Evolutionary conservation across 2,113 vertebrate species (phyloP).

Genomic region (Thunnus thynnus): DNA sequence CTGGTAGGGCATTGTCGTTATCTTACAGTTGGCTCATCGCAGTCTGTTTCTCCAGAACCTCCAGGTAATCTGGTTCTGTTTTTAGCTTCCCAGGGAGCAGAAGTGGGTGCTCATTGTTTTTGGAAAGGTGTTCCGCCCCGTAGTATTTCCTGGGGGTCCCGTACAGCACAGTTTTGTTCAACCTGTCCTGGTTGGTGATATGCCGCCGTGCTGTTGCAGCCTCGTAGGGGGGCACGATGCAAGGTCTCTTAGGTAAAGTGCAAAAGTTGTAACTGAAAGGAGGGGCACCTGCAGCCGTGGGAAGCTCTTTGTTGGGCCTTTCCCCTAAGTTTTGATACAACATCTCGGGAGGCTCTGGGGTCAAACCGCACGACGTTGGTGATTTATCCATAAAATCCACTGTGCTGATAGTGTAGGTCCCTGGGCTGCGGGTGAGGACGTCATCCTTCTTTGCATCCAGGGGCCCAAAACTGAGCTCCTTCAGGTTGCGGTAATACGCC

Average conservation of each 20-base stretch:
- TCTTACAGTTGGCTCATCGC: constrained; percentile 96
- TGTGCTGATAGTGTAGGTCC: constrained; percentile 94
- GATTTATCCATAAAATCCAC: constrained; percentile 92
- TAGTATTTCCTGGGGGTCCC: constrained; percentile 97
- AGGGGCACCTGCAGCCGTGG: constrained; percentile 81
- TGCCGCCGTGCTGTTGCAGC: constrained; percentile 88
- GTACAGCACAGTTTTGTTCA: constrained; percentile 96
- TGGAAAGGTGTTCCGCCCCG: constrained; percentile 87
- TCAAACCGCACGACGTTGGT: constrained; percentile 73
- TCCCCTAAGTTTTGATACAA: constrained; percentile 96
- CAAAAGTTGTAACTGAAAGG: constrained; percentile 96
- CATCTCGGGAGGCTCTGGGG: constrained; percentile 89
- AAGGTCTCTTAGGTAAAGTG: constrained; percentile 97
- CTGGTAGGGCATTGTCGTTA: constrained; percentile 18
- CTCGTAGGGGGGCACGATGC: constrained; percentile 91
- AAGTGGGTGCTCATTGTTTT: constrained; percentile 90
- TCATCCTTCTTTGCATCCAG: constrained; percentile 91
- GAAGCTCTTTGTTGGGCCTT: constrained; percentile 92
- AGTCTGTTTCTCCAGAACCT: constrained; percentile 99
- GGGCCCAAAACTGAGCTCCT: constrained; percentile 91
- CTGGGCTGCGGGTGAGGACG: constrained; percentile 81
- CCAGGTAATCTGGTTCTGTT: constrained; percentile 98
- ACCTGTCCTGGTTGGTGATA: constrained; percentile 89
- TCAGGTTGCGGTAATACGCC: constrained; percentile 94
- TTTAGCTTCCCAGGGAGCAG: constrained; percentile 95